Conservation (phyloP, 2,797 vertebrate genomes). For the Alcedo quadribrachys region DNA sequence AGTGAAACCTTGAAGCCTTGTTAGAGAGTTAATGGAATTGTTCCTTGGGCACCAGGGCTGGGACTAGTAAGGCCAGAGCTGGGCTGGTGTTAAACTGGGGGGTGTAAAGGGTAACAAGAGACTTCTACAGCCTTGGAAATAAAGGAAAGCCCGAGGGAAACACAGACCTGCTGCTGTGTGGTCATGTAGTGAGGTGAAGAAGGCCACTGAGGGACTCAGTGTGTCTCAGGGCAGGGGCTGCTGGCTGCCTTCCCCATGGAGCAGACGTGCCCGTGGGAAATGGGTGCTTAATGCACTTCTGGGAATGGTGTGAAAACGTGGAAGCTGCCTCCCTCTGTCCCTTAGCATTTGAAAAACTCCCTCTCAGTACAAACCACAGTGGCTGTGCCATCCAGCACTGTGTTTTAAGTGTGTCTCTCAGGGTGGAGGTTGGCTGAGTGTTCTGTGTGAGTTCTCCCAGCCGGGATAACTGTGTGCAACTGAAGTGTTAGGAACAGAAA, state of each 20-base stretch:
- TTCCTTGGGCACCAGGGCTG: background rate
- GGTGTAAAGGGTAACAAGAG: background rate
- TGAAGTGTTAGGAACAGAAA: slow-evolving; percentile 72
- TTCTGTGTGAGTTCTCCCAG: slow-evolving; percentile 20
- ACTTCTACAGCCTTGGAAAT: background rate
- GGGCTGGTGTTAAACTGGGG: background rate
- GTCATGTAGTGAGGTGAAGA: background rate
- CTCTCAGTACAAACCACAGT: background rate
- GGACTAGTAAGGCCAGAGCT: background rate
- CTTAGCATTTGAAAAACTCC: background rate
- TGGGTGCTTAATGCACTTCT: background rate
- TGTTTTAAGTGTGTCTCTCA: background rate
- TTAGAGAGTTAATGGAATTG: background rate
- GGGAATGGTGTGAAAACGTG: background rate
- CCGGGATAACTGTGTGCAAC: slow-evolving; percentile 63
- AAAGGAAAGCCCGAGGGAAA: background rate
- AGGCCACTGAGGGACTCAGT: background rate
- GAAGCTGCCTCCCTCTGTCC: background rate
- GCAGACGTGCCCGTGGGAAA: background rate
- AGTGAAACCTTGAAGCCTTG: background rate
- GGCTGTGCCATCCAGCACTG: fast-evolving
- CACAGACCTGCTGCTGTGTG: background rate
- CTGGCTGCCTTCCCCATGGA: background rate
- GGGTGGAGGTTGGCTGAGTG: background rate
- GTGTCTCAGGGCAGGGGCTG: background rate